phyloP scores from a whole-genome alignment of 2,113 vertebrate species.

The Perccottus glenii region DNA sequence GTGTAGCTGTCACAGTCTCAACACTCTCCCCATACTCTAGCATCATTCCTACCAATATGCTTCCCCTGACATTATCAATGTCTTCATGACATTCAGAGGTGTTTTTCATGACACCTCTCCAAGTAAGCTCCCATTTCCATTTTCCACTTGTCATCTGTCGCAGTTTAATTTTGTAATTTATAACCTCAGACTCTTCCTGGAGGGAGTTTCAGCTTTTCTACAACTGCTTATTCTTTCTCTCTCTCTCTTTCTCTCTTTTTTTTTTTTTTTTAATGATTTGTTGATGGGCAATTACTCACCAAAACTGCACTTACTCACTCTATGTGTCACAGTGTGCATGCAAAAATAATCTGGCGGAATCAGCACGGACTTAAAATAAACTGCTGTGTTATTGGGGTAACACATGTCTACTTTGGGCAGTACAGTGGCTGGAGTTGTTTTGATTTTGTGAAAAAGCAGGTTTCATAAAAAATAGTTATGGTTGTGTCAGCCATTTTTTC shows the following conservation, averaged over 20 bases:
- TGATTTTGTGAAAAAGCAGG: no score
- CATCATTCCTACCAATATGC: background rate
- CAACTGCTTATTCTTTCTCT: background rate
- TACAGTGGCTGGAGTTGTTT: no score
- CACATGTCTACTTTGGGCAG: background rate
- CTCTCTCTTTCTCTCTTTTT: background rate
- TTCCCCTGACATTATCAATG: background rate
- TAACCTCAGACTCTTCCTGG: background rate
- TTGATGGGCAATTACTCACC: slow-evolving; percentile 9
- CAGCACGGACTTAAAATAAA: background rate
- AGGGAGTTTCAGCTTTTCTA: slow-evolving; percentile 1
- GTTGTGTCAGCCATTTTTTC: no score
- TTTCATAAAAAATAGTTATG: no score
- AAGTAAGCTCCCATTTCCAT: slow-evolving; percentile 5
- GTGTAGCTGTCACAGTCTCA: slow-evolving; percentile 3
- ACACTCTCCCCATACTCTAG: slow-evolving; percentile 12
- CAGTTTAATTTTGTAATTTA: slow-evolving; percentile 6
- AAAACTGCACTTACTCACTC: background rate
- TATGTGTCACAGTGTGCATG: background rate
- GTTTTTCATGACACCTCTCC: slow-evolving; percentile 9
- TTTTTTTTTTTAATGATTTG: background rate
- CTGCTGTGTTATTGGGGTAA: no score
- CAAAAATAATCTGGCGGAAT: background rate
- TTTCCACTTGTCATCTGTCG: slow-evolving; percentile 7
- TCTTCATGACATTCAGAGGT: slow-evolving; percentile 6